A percentile compares a stretch with the other conserved stretches of the same genome.
Evolutionary conservation across 1,140 invertebrate species (phyloP).

Genomic region (Panulirus ornatus): DNA sequence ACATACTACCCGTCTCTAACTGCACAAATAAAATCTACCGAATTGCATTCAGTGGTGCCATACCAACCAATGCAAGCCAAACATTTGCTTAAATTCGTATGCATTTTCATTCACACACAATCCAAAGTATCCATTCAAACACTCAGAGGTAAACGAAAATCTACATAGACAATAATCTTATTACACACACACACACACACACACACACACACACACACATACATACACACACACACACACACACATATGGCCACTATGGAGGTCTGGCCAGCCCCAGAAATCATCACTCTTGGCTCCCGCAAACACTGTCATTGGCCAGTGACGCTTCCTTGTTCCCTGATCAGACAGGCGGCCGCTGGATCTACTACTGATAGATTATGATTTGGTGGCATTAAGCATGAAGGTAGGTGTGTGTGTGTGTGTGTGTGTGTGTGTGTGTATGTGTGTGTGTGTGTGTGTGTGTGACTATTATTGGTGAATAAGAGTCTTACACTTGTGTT

Average conservation of each 20-base stretch:
- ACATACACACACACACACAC: background rate
- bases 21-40: no score
- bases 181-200: conserved; percentile 9
- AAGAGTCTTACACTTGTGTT: no score
- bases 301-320: background rate
- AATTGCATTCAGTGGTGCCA: no score
- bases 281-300: background rate
- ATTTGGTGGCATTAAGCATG: background rate
- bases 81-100: no score
- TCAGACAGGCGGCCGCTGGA: background rate
- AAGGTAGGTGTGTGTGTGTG: conserved; percentile 24
- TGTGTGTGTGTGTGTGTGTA: conserved; percentile 26
- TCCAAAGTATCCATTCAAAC: no score
- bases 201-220: background rate
- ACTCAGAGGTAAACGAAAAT: no score
- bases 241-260: background rate
- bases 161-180: no score
- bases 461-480: no score
- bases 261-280: no score
- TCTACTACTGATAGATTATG: background rate
- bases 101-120: no score
- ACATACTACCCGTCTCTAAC: no score
- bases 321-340: background rate
- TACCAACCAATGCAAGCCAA: no score
- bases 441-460: conserved; percentile 32